Evolutionary conservation across 2,113 vertebrate species (phyloP), one percentile per base, ranked within the genome.

Genomic region (Chinchilla lanigera): DNA sequence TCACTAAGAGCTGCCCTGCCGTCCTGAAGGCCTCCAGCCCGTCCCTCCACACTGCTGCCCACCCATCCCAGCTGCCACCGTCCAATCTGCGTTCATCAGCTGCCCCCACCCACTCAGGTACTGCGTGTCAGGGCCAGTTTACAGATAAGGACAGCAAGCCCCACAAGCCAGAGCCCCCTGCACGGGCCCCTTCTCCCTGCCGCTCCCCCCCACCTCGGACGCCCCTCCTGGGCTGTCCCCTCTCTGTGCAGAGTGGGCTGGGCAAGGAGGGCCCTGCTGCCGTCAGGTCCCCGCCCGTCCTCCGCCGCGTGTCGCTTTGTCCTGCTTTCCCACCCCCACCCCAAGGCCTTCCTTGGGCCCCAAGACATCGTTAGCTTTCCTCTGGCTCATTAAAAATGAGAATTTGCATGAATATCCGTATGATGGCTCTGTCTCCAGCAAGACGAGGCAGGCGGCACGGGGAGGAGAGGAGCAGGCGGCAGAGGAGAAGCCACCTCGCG

Each of bases 381-480:
- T 98, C 93, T 69, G 89, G 89, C 95, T 98, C 87, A 80, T 96
- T 98, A 95, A 97, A 98, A 96, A 58, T 93, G 69, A 90, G 61
- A 81, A 96, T 97, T 93, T 96, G 97, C 92, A 86, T 90, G 90
- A 97, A 94, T 78, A 90, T 54, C 89, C 89, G 93, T 86, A 87
- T 52, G 94, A 89, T 85, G 91, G 35, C 60, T 93, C 91, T 84
- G 65, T 92, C 73, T 65, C n/a, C 41, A 19, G 69, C 58, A 91
- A 91, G 96, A 94, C 11, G 19, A 71, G 84, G 89, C 90, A 73
- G 8, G 24, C 60, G 4, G 24, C 63, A 5, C 5, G 77, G 38
- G 17, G 38, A 44, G 16, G 44, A 20, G 3, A 26, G 3, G 30
- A 78, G 33, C 61, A 16, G 0, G 38, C 52, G 3, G 0, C 1